Evolutionary conservation across 2,888 invertebrate species (phyloP).

Genomic region (Lordiphosa fenestrarum): DNA sequence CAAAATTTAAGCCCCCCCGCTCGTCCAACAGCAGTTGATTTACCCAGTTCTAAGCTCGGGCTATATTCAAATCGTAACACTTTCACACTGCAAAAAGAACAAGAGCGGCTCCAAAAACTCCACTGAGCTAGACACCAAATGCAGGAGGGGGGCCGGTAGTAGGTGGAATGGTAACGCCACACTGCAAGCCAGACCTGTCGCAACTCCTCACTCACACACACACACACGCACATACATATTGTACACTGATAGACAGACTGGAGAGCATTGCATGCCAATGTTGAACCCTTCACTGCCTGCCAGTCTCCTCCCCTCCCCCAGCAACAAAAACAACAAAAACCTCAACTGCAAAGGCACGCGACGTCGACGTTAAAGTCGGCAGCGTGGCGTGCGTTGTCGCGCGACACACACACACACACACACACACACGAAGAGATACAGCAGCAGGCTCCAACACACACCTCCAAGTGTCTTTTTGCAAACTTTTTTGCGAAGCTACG

Average conservation of each 20-base stretch:
- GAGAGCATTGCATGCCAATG: conserved; percentile 28
- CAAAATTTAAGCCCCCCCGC: neutral
- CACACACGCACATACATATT: neutral
- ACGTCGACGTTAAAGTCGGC: conserved; percentile 50
- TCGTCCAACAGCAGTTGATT: conserved; percentile 36
- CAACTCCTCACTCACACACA: conserved; percentile 37
- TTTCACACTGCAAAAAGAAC: conserved; percentile 63
- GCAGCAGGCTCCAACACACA: conserved; percentile 15
- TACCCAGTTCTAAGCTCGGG: conserved; percentile 69
- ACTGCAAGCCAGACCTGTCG: conserved; percentile 52
- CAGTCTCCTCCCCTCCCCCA: conserved; percentile 26
- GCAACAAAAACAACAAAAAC: conserved; percentile 42
- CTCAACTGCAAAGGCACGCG: conserved; percentile 58
- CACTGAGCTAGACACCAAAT: conserved; percentile 19
- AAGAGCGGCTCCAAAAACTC: conserved; percentile 18
- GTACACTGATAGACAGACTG: conserved; percentile 3
- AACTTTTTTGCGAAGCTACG: conserved; percentile 45
- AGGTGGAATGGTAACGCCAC: neutral
- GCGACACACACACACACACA: conserved; percentile 59
- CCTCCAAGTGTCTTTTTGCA: conserved; percentile 59
- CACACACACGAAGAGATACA: neutral
- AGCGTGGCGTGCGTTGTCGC: conserved; percentile 58
- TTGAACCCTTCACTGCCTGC: conserved; percentile 48
- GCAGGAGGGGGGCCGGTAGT: conserved; percentile 3
- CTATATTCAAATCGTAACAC: conserved; percentile 70